A percentile compares a stretch with the other conserved stretches of the same genome.
These are phyloP conservation scores for Lobophora halterata DNA, from an alignment of 2,888 invertebrate genomes.

Conservation along the genomic window DNA sequence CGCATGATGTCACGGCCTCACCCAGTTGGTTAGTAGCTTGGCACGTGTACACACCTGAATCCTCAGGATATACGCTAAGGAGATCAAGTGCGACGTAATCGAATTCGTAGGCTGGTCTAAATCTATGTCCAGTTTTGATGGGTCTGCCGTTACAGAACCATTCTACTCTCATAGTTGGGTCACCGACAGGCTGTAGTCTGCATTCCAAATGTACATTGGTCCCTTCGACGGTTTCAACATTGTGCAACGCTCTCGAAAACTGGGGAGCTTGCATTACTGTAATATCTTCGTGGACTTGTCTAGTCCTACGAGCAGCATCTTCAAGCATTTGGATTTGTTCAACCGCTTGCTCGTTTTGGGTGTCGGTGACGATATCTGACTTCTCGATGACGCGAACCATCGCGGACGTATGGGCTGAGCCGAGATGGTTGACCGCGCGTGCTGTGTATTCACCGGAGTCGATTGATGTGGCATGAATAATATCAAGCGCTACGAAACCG, in stretches of 20 bases:
- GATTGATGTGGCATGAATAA: constrained; percentile 94
- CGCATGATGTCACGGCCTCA: constrained; percentile 95
- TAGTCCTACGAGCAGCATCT: constrained; percentile 86
- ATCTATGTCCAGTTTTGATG: constrained; percentile 94
- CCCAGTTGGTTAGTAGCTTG: constrained; percentile 97
- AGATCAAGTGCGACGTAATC: constrained; percentile 98
- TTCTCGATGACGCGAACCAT: constrained; percentile 92
- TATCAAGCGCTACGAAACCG: constrained; percentile 97
- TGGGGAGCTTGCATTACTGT: constrained; percentile 92
- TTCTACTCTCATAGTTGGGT: constrained; percentile 94
- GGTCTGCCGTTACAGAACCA: constrained; percentile 98
- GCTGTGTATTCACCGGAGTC: constrained; percentile 98
- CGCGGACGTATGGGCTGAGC: constrained; percentile 94
- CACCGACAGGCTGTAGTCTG: constrained; percentile 93
- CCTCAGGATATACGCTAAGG: constrained; percentile 97
- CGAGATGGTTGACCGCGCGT: constrained; percentile 95
- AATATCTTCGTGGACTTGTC: constrained; percentile 89
- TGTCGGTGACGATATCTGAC: constrained; percentile 92
- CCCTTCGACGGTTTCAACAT: constrained; percentile 93
- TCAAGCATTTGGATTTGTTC: constrained; percentile 96
- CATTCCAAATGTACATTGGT: constrained; percentile 96
- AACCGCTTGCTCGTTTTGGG: constrained; percentile 94
- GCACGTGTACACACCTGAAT: constrained; percentile 97
- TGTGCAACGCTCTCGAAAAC: constrained; percentile 92
- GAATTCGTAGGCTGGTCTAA: constrained; percentile 97